Evolutionary conservation across 1,140 invertebrate species (phyloP).

Genomic region (Scaptomyza montana): DNA sequence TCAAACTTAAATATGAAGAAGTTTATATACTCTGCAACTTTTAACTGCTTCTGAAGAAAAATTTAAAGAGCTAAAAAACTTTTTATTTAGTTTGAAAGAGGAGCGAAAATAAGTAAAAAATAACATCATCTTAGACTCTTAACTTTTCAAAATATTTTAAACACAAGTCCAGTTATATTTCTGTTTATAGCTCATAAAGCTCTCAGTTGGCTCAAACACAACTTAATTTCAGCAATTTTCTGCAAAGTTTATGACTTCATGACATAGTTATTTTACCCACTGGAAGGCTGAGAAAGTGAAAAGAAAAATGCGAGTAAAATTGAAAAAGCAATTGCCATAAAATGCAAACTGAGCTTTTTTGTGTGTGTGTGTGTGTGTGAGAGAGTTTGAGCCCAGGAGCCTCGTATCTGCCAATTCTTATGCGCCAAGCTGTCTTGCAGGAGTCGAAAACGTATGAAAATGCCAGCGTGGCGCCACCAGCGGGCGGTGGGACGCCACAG

Average conservation of each 20-base stretch:
- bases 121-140: too few relatives aligned
- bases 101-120: too few relatives aligned
- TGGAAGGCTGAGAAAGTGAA: slow-evolving; percentile 35
- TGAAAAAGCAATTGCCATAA: slow-evolving; percentile 51
- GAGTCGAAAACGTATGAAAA: slow-evolving; percentile 82
- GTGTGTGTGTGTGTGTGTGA: not conserved
- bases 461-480: slow-evolving; percentile 52
- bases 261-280: slow-evolving; percentile 33
- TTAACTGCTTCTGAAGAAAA: not conserved
- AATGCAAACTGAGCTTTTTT: slow-evolving; percentile 35
- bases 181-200: not conserved
- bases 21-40: slow-evolving; percentile 3
- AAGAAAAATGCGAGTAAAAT: slow-evolving; percentile 43
- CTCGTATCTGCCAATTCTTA: slow-evolving; percentile 25
- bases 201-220: not conserved
- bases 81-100: too few relatives aligned
- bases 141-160: not conserved
- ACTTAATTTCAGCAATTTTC: slow-evolving; percentile 26
- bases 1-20: not conserved
- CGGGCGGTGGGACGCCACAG: slow-evolving; percentile 52
- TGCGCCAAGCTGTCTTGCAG: slow-evolving; percentile 44
- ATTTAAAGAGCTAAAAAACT: too few relatives aligned
- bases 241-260: slow-evolving; percentile 37
- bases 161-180: not conserved
- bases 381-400: too few relatives aligned